Evolutionary conservation across 2,888 invertebrate genomes (phyloP).

Genomic region (Phytoseiulus persimilis): DNA sequence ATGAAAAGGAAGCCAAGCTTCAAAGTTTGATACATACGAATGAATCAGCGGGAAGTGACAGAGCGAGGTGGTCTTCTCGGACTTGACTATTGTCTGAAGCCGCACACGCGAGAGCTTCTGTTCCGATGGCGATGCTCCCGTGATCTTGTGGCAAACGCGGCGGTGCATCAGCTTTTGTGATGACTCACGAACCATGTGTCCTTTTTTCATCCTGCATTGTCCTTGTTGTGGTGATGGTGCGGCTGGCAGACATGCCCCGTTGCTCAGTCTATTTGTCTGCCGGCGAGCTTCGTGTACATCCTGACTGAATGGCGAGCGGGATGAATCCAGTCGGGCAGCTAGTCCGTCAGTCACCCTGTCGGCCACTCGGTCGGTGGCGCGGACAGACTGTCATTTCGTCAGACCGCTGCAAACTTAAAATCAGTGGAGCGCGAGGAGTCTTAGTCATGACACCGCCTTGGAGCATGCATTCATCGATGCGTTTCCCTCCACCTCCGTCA

Average conservation of each 20-base stretch:
- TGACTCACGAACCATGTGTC: not conserved
- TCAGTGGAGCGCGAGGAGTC: not conserved
- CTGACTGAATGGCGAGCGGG: not conserved
- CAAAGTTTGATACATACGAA: not conserved
- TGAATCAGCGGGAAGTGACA: not conserved
- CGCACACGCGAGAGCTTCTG: not conserved
- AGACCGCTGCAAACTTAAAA: not conserved
- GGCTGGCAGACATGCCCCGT: not conserved
- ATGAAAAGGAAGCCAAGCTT: not conserved
- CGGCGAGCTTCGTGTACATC: not conserved
- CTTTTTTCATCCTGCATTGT: not conserved
- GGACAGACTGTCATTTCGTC: not conserved
- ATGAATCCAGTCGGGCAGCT: not conserved
- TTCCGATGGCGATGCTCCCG: not conserved
- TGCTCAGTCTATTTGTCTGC: not conserved
- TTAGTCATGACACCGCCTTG: not conserved
- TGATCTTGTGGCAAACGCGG: not conserved
- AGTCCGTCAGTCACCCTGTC: not conserved
- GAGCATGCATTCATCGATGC: not conserved
- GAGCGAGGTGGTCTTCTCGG: not conserved
- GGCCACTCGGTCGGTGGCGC: too few species aligned
- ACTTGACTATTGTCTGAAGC: not conserved
- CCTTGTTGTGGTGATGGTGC: not conserved
- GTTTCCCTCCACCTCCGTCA: not conserved
- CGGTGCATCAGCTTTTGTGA: not conserved